A percentile compares a stretch with the other conserved stretches of the same genome.
Evolutionary conservation across 2,888 invertebrate species (phyloP).

Genomic region (Nephrocerus scutellatus): DNA sequence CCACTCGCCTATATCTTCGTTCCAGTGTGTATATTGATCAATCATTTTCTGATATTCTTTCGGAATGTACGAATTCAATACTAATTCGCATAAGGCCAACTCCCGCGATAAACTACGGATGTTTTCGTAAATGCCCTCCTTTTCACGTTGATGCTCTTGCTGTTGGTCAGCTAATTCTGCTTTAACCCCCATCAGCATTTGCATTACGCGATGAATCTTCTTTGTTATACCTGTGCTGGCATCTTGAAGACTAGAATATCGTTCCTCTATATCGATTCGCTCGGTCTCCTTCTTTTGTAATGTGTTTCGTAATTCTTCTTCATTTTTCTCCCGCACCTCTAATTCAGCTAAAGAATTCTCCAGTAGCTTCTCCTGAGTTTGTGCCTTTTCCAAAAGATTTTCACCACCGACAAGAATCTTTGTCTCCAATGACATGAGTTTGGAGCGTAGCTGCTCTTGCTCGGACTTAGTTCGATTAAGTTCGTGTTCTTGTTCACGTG

Average conservation of each 20-base stretch:
- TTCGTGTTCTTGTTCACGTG: conserved; percentile 64
- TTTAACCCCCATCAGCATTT: conserved; percentile 77
- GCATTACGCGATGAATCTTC: conserved; percentile 84
- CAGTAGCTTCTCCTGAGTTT: conserved; percentile 82
- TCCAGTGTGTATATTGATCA: conserved; percentile 90
- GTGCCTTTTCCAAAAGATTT: conserved; percentile 94
- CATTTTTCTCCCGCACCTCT: conserved; percentile 68
- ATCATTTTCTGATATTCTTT: conserved; percentile 86
- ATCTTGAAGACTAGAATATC: conserved; percentile 90
- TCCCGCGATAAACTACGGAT: conserved; percentile 85
- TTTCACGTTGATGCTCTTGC: conserved; percentile 92
- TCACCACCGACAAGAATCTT: conserved; percentile 97
- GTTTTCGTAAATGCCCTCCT: conserved; percentile 91
- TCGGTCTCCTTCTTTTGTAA: conserved; percentile 89
- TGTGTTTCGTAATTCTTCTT: conserved; percentile 72
- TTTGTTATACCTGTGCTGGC: conserved; percentile 88
- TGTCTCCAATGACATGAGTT: conserved; percentile 83
- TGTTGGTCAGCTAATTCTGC: conserved; percentile 80
- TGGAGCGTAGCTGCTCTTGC: conserved; percentile 75
- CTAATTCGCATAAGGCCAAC: conserved; percentile 80
- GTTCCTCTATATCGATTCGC: conserved; percentile 86
- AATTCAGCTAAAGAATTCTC: conserved; percentile 81
- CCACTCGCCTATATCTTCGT: conserved; percentile 98
- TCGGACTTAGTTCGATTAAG: conserved; percentile 69
- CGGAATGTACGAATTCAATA: conserved; percentile 90